Evolutionary conservation across 2,113 vertebrate species (phyloP).

Genomic region (Gulo gulo): DNA sequence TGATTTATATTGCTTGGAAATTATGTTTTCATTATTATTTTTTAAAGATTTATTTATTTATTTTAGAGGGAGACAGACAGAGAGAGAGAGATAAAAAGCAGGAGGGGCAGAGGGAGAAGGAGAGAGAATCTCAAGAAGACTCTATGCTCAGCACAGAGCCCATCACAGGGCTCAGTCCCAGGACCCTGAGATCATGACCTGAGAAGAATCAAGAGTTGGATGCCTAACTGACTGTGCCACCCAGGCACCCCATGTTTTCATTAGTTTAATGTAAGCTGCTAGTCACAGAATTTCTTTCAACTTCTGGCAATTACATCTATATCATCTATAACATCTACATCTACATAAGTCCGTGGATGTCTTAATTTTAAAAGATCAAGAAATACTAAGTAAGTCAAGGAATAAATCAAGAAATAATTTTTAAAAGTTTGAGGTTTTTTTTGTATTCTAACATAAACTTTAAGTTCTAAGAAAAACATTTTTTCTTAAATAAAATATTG

Average conservation of each 20-base stretch:
- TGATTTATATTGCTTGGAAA: neutral
- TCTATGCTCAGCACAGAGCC: neutral
- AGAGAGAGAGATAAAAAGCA: neutral
- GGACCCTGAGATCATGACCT: neutral
- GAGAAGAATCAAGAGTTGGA: neutral
- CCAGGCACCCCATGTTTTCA: neutral
- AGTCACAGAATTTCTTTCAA: neutral
- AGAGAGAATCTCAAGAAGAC: neutral
- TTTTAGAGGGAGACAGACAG: neutral
- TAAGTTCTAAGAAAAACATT: neutral
- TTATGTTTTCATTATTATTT: neutral
- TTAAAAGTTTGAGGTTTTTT: neutral
- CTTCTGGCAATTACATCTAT: neutral
- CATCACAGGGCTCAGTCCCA: neutral
- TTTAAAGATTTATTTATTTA: neutral
- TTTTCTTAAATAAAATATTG: neutral
- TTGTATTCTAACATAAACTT: neutral
- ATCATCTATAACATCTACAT: neutral
- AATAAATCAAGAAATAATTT: neutral
- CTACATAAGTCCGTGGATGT: neutral
- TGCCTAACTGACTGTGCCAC: neutral
- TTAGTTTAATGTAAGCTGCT: neutral
- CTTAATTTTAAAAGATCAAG: neutral
- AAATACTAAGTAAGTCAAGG: neutral
- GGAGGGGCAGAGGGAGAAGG: neutral